Evolutionary conservation across 2,888 invertebrate species (phyloP).

Genomic region (Argyresthia goedartella): DNA sequence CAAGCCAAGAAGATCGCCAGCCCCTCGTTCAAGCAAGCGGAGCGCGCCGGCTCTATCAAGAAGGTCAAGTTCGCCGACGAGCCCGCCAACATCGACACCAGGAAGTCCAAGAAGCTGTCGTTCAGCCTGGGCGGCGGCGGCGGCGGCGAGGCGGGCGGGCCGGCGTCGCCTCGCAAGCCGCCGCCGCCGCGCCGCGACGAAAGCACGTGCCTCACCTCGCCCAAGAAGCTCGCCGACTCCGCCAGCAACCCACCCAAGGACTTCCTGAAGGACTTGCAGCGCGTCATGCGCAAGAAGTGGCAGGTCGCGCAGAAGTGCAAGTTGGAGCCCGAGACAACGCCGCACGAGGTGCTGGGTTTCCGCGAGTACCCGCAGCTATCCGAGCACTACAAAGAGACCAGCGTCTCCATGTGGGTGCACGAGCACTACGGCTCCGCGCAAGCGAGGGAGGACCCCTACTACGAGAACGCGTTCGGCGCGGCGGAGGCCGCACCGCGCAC

Average conservation of each 20-base stretch:
- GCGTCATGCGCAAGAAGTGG: constrained; percentile 95
- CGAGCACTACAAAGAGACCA: constrained; percentile 81
- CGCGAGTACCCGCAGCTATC: constrained; percentile 83
- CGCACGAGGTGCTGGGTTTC: constrained; percentile 92
- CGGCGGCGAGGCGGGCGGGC: no score
- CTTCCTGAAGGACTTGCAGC: constrained; percentile 88
- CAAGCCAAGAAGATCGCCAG: no score
- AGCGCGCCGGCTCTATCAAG: constrained; percentile 57
- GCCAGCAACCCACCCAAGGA: constrained; percentile 82
- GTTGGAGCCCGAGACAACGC: constrained; percentile 87
- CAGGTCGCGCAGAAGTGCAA: constrained; percentile 94
- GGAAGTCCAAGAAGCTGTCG: constrained; percentile 73
- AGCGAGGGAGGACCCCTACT: constrained; percentile 80
- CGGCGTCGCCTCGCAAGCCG: constrained; percentile 76
- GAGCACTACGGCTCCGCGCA: constrained; percentile 83
- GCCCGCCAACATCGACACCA: constrained; percentile 51
- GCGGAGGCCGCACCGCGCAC: constrained; percentile 29
- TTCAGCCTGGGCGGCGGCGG: constrained; percentile 69
- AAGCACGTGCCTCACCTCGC: constrained; percentile 79
- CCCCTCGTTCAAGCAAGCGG: constrained; percentile 50
- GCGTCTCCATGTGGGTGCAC: constrained; percentile 91
- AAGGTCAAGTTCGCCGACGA: no score
- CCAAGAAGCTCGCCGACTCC: constrained; percentile 80
- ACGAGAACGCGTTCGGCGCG: constrained; percentile 76
- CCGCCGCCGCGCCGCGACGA: constrained; percentile 83